Conservation (phyloP, 2,888 invertebrate genomes). For the Lingula anatina region DNA sequence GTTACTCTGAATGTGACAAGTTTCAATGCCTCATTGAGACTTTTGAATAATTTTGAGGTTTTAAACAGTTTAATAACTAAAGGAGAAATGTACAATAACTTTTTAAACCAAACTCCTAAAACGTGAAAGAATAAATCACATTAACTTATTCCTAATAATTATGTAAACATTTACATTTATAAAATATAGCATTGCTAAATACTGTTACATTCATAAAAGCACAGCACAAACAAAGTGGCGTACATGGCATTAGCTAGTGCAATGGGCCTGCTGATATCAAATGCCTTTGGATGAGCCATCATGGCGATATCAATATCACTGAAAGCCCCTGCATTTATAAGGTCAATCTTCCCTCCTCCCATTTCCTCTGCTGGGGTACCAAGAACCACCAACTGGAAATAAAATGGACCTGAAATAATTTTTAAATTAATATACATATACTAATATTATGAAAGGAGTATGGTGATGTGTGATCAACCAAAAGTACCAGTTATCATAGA, state of each 20-base stretch:
- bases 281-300: constrained; percentile 33
- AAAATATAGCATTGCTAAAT: no score
- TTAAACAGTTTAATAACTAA: not conserved
- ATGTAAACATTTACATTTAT: no score
- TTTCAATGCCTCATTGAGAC: not conserved
- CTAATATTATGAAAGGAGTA: not conserved
- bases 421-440: not conserved
- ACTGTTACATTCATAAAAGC: not conserved
- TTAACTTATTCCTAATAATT: no score
- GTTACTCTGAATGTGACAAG: constrained; percentile 23
- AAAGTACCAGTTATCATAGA: not conserved
- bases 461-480: not conserved
- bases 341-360: constrained; percentile 29
- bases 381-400: constrained; percentile 30
- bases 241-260: not conserved
- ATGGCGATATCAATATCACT: constrained; percentile 29
- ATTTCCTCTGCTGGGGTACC: constrained; percentile 41
- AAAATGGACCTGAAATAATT: not conserved
- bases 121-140: no score
- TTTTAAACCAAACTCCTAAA: no score
- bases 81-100: not conserved
- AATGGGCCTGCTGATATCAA: not conserved
- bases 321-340: constrained; percentile 31
- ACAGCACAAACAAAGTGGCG: no score
- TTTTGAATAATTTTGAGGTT: not conserved